Conservation (phyloP, 2,113 vertebrate genomes). For the Pterophyllum scalare region DNA sequence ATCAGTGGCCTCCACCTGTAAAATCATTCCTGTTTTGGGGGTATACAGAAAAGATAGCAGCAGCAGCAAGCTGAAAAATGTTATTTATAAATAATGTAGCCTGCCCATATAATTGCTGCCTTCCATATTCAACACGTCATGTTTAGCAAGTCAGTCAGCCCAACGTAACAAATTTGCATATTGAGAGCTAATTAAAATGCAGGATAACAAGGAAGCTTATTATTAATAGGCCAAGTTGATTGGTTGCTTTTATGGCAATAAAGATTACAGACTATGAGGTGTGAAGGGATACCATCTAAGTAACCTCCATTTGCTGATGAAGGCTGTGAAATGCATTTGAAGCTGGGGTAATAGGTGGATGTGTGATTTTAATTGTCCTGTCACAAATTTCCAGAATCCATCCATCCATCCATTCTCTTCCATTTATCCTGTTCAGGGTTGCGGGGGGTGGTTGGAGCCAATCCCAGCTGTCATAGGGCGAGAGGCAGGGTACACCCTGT, state of each 20-base stretch:
- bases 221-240: neutral
- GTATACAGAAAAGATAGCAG: too few species aligned
- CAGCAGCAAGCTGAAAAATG: too few species aligned
- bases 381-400: neutral
- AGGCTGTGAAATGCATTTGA: neutral
- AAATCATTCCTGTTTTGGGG: too few species aligned
- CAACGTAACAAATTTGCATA: neutral
- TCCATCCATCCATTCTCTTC: too few species aligned
- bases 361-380: neutral
- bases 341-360: neutral
- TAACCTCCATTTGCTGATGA: neutral
- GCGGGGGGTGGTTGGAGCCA: too few species aligned
- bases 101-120: too few species aligned
- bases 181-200: neutral
- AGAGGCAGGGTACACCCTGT: too few species aligned
- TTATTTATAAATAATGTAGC: too few species aligned
- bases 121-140: too few species aligned
- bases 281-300: neutral
- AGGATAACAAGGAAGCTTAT: slow-evolving; percentile 2
- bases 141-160: neutral
- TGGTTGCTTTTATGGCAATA: neutral
- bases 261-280: neutral
- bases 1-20: too few species aligned
- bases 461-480: too few species aligned
- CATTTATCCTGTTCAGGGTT: too few species aligned